Evolutionary conservation across 1,140 invertebrate genomes (phyloP).

Genomic region (Helicoverpa armigera): DNA sequence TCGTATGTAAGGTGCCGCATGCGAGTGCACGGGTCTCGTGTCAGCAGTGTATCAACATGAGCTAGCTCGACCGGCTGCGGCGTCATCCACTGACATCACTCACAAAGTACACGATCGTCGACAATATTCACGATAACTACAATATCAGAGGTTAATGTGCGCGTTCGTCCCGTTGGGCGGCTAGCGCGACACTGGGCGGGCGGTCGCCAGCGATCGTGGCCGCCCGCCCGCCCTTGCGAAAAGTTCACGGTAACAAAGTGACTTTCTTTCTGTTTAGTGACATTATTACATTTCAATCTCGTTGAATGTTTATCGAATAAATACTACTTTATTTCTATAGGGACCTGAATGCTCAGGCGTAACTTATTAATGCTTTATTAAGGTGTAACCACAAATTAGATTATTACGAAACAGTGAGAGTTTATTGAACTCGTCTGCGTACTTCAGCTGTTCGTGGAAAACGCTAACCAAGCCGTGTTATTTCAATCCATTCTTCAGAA

Average conservation of each 20-base stretch:
- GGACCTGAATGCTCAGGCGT: constrained; percentile 45
- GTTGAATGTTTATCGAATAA: constrained; percentile 60
- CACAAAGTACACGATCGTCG: constrained; percentile 52
- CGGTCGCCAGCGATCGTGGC: constrained; percentile 51
- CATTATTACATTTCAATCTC: constrained; percentile 66
- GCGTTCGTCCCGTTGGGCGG: constrained; percentile 70
- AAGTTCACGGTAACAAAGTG: constrained; percentile 79
- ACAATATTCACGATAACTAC: constrained; percentile 53
- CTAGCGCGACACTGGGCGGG: constrained; percentile 78
- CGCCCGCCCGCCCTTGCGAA: constrained; percentile 74
- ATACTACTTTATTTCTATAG: constrained; percentile 60
- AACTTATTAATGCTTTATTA: constrained; percentile 32
- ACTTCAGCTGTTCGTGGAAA: constrained; percentile 15
- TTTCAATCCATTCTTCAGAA: constrained; percentile 50
- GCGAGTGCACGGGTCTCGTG: background rate
- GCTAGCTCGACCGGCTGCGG: background rate
- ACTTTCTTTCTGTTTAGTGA: constrained; percentile 66
- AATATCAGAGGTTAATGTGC: constrained; percentile 45
- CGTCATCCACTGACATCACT: constrained; percentile 38
- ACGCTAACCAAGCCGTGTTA: constrained; percentile 52
- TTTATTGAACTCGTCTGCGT: constrained; percentile 35
- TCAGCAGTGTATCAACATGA: background rate
- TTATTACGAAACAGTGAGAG: constrained; percentile 19
- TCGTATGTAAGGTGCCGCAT: background rate
- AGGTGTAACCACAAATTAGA: background rate